These are phyloP conservation scores for Pristionchus arcanus DNA, from an alignment of 2,888 invertebrate genomes.

Conservation along the genomic window DNA sequence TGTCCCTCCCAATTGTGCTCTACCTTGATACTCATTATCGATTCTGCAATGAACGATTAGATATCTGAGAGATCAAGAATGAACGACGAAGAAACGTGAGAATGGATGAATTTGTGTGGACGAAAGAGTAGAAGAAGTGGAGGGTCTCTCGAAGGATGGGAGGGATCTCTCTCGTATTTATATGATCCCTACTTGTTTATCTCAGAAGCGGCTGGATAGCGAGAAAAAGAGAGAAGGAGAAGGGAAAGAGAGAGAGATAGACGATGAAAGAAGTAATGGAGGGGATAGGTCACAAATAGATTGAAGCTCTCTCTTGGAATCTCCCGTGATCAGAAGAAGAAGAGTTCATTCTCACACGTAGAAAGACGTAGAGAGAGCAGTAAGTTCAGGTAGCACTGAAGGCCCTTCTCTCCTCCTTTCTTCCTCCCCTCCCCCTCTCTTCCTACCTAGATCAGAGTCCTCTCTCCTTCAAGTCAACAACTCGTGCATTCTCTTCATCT, in stretches of 20 bases:
- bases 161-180: conserved; percentile 29
- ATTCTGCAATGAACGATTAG: neutral
- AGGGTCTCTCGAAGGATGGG: neutral
- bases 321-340: conserved; percentile 1
- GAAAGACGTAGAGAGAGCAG: neutral
- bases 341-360: conserved; percentile 25
- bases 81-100: neutral
- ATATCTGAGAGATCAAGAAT: neutral
- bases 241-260: conserved; percentile 12
- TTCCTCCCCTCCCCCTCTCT: neutral
- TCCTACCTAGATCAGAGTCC: neutral
- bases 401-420: neutral
- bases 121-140: neutral
- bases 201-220: neutral
- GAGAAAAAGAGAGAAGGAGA: conserved; percentile 9
- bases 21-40: conserved; percentile 66
- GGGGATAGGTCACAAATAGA: conserved; percentile 16
- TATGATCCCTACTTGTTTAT: conserved; percentile 7
- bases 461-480: neutral
- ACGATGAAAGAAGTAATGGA: neutral
- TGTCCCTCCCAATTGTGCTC: conserved; percentile 68
- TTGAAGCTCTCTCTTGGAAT: neutral
- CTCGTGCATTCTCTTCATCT: neutral
- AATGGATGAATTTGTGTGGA: neutral
- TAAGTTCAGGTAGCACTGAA: neutral